Percentiles rank a stretch among this genome's conserved stretches.
Conservation (phyloP, 1,140 invertebrate genomes). For the Hirudo medicinalis region DNA sequence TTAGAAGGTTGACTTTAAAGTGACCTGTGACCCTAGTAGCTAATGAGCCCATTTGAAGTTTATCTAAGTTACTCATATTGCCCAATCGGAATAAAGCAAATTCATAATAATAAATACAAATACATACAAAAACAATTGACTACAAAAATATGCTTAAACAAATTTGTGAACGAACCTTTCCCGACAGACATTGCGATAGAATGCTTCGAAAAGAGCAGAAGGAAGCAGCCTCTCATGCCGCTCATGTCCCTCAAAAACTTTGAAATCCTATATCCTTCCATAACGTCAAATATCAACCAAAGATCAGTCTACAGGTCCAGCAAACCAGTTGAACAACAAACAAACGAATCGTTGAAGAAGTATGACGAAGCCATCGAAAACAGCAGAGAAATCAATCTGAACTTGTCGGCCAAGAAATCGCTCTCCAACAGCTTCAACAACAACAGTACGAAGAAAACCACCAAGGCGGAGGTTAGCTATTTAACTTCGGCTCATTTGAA, state of each 20-base stretch:
- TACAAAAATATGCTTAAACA: background rate
- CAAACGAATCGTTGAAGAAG: background rate
- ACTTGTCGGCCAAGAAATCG: too few relatives aligned
- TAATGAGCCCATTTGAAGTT: too few relatives aligned
- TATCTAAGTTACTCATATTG: background rate
- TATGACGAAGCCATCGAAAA: too few relatives aligned
- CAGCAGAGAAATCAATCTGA: too few relatives aligned
- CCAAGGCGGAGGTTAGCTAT: too few relatives aligned
- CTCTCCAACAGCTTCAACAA: too few relatives aligned
- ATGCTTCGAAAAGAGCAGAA: constrained; percentile 19
- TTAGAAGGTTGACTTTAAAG: constrained; percentile 16
- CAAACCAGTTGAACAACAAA: background rate
- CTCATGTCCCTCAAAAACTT: constrained; percentile 15
- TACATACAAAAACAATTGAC: background rate
- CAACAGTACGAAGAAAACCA: too few relatives aligned
- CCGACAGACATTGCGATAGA: constrained; percentile 21
- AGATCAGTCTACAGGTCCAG: background rate
- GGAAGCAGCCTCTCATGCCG: constrained; percentile 18
- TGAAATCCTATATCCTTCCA: constrained; percentile 12
- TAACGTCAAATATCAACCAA: background rate
- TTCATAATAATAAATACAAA: background rate
- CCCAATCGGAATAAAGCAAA: background rate
- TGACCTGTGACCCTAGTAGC: too few relatives aligned
- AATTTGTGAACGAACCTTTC: background rate
- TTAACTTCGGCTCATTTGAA: too few relatives aligned